Base-by-base conservation (phyloP, 2,113 vertebrate species). In the Ondatra zibethicus region DNA sequence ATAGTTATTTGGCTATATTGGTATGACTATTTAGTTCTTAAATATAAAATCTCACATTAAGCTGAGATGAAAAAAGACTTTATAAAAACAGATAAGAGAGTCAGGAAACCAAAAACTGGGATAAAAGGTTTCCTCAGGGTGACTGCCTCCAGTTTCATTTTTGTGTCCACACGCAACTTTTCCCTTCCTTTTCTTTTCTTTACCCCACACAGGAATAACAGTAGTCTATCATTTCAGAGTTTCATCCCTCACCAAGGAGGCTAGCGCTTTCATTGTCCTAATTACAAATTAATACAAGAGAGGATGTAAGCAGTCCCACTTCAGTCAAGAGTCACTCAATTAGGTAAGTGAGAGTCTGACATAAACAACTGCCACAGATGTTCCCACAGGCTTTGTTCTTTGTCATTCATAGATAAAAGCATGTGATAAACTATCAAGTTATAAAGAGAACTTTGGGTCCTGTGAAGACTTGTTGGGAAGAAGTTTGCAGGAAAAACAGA, bases 291-390 rank as follows among this genome's bases (percentile, higher is more conserved):
- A 84, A 63, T 73, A 73, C 25, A 90, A 70, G 50, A 95, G 13
- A 94, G 27, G 65, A 25, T 87, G 3, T 39, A 16, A 68, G 73
- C 55, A 92, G 13, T 29, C 50, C 70, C 58, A 39, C 70, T 92
- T 82, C 63, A 93, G 33, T 66, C n/a, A 89, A 85, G 63, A 72
- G 61, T n/a, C 42, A 80, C 84, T 91, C 72, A 88, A 14, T 93
- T 85, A 93, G 65, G 27, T 66, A 19, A 89, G 33, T 5, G n/a
- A 47, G 65, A 87, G 23, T 7, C 8, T 50, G 11, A 4, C 39
- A 58, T 36, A 61, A 55, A 96, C 6, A 76, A 39, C 9, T 13
- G n/a, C 31, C 73, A 25, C 9, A 19, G 47, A 11, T 5, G 23
- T 25, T 95, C 63, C 33, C 21, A 3, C 16, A 10, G 19, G 21